Percentiles rank a stretch among this genome's conserved stretches.
Conservation (phyloP, 2,888 invertebrate species). For the Coecobrya sp. region DNA sequence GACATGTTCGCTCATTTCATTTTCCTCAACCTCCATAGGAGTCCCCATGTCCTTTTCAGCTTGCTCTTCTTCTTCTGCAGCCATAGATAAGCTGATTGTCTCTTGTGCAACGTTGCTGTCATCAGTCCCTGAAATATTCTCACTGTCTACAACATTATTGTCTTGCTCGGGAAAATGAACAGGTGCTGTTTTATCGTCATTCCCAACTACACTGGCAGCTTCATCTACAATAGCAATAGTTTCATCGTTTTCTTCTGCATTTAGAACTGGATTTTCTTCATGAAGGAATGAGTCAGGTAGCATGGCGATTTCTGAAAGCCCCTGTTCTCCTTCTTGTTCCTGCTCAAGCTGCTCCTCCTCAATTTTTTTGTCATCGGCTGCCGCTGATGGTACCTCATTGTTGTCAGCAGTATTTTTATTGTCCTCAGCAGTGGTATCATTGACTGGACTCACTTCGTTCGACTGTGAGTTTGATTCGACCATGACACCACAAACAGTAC, state of each 20-base stretch:
- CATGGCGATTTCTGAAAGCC: constrained; percentile 45
- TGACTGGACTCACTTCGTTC: constrained; percentile 56
- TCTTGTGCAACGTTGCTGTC: constrained; percentile 47
- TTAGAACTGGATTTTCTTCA: constrained; percentile 10
- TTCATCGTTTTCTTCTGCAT: background rate
- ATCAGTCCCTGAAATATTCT: constrained; percentile 68
- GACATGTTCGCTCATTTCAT: background rate
- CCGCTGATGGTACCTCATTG: constrained; percentile 65
- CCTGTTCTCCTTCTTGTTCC: constrained; percentile 51
- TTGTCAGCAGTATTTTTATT: constrained; percentile 68
- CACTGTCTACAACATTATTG: constrained; percentile 59
- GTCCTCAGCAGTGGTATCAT: constrained; percentile 68
- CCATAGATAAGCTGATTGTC: background rate
- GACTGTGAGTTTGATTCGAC: constrained; percentile 73
- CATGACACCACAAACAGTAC: constrained; percentile 47
- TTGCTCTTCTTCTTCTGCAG: constrained; percentile 14
- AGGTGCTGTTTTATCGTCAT: constrained; percentile 22
- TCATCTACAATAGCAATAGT: background rate
- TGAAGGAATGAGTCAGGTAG: constrained; percentile 42
- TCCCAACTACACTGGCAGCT: constrained; percentile 18
- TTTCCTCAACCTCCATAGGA: constrained; percentile 72
- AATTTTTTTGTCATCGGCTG: constrained; percentile 74
- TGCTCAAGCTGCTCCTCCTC: constrained; percentile 70
- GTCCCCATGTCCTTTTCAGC: constrained; percentile 5
- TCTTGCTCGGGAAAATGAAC: constrained; percentile 60